A percentile compares a stretch with the other conserved stretches of the same genome.
Conservation (phyloP, 2,888 invertebrate genomes). For the Chloroclysta siterata region DNA sequence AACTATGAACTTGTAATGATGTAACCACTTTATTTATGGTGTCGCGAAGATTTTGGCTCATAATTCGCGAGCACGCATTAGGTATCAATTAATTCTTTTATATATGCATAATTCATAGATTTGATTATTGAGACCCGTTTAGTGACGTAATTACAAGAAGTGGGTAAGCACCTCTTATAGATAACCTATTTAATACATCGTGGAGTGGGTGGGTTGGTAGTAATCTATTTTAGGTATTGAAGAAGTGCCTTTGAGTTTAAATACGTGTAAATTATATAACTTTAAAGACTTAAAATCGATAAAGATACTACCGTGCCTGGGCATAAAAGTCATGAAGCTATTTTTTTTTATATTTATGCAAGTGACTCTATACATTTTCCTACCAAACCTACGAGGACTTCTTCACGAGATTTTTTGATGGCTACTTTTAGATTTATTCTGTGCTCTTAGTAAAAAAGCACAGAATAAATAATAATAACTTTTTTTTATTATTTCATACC, state of each 20-base stretch:
- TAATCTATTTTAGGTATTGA: constrained; percentile 3
- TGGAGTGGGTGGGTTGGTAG: constrained; percentile 5
- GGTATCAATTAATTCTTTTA: constrained; percentile 6
- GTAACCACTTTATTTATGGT: neutral
- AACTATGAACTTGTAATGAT: neutral
- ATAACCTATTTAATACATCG: constrained; percentile 12
- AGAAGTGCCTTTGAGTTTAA: constrained; percentile 3
- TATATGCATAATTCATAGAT: constrained; percentile 3
- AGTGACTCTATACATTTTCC: no score
- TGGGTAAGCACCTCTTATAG: constrained; percentile 1
- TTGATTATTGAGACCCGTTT: constrained; percentile 10
- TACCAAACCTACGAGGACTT: no score
- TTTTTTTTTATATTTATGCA: no score
- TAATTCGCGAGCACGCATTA: neutral
- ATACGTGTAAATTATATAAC: neutral
- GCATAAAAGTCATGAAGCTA: no score
- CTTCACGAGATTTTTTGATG: no score
- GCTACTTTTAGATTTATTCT: no score
- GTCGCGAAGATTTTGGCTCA: neutral
- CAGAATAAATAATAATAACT: no score
- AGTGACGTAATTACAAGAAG: constrained; percentile 14
- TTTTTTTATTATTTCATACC: no score
- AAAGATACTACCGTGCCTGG: no score
- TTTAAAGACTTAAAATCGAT: neutral
- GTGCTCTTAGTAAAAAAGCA: no score